These are phyloP conservation scores for Centropyge bicolor DNA, from an alignment of 2,797 vertebrate genomes.

Conservation along the genomic window DNA sequence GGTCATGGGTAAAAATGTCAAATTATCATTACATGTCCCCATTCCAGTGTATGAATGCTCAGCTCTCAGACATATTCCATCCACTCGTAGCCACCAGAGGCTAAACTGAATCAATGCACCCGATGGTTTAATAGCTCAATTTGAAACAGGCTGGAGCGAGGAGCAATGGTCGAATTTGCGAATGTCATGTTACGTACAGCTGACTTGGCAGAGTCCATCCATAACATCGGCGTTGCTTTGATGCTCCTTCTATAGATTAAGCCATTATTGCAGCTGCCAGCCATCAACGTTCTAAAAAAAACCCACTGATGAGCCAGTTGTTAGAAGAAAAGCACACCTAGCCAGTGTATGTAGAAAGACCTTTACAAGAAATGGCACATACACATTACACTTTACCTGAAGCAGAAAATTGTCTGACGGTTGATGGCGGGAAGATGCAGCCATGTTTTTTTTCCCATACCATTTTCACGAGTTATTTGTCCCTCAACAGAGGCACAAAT, in stretches of 20 bases:
- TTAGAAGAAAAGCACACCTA: conserved; percentile 44
- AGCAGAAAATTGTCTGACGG: conserved; percentile 68
- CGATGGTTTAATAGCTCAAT: conserved; percentile 16
- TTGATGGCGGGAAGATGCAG: conserved; percentile 52
- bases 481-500: conserved; percentile 71
- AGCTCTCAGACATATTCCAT: not conserved
- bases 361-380: conserved; percentile 48
- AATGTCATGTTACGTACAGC: conserved; percentile 16
- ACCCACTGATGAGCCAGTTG: conserved; percentile 38
- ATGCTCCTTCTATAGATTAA: conserved; percentile 44
- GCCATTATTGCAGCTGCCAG: conserved; percentile 32
- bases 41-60: conserved; percentile 26
- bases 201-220: conserved; percentile 24
- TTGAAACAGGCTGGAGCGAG: conserved; percentile 9
- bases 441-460: conserved; percentile 49
- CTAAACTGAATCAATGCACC: conserved; percentile 18
- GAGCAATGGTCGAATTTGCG: conserved; percentile 16
- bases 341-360: conserved; percentile 51
- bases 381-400: conserved; percentile 64
- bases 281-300: conserved; percentile 16
- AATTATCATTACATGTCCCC: conserved; percentile 53
- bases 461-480: conserved; percentile 72
- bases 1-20: conserved; percentile 68
- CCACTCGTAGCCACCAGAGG: conserved; percentile 15
- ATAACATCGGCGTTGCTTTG: conserved; percentile 22